These are phyloP conservation scores for Barnardius zonarius DNA, from an alignment of 2,113 vertebrate genomes.

Conservation along the genomic window DNA sequence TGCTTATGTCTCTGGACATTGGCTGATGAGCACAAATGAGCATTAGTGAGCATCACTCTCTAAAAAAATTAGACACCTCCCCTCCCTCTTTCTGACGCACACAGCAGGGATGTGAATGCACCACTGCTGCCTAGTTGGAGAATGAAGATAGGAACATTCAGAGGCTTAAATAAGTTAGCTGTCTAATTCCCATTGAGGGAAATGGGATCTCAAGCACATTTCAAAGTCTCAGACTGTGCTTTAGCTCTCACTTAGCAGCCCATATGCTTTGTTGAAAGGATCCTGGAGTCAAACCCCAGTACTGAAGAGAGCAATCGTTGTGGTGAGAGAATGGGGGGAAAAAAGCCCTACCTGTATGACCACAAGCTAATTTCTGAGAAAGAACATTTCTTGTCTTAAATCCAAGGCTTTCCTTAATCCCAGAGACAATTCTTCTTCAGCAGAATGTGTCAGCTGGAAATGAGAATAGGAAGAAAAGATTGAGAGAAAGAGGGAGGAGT, in stretches of 20 bases:
- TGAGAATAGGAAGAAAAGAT: neutral
- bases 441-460: neutral
- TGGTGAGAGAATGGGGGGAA: accelerated
- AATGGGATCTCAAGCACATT: neutral
- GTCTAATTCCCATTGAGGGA: neutral
- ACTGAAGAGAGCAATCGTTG: neutral
- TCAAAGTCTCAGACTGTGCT: neutral
- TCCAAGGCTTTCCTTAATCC: neutral
- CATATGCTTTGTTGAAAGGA: neutral
- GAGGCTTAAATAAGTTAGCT: neutral
- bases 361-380: neutral
- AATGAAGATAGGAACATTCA: neutral
- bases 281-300: neutral
- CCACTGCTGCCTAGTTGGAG: neutral
- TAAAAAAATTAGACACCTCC: neutral
- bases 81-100: neutral
- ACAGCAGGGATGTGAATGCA: neutral
- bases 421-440: neutral
- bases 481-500: neutral
- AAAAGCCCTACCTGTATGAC: neutral
- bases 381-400: neutral
- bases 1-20: neutral
- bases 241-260: neutral
- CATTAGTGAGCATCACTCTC: neutral
- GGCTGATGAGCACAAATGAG: neutral